Evolutionary conservation across 2,888 invertebrate genomes (phyloP).

Genomic region (Priocnemis perturbator): DNA sequence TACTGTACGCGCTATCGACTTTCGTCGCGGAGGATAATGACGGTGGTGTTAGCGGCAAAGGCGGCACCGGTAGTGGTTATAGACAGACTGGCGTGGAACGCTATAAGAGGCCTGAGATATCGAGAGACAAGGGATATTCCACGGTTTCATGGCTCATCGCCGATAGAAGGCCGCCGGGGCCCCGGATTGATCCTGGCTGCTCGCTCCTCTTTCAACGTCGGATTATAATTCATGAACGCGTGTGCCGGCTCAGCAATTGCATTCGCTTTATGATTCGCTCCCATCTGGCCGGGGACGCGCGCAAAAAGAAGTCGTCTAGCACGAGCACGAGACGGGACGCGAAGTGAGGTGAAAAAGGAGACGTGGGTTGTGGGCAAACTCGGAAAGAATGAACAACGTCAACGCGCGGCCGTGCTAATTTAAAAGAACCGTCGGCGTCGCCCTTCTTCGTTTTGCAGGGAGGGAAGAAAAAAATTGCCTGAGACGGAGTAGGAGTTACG

Average conservation of each 20-base stretch:
- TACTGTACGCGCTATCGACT: conserved; percentile 1
- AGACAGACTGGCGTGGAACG: neutral
- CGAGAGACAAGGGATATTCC: conserved; percentile 15
- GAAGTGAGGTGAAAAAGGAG: no score
- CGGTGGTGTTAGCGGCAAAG: conserved; percentile 3
- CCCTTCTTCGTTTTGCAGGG: neutral
- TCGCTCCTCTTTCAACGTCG: conserved; percentile 36
- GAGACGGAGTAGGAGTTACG: neutral
- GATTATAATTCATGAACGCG: conserved; percentile 35
- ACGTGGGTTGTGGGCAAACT: no score
- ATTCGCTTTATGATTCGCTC: no score
- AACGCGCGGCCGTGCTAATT: no score
- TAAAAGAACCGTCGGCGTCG: neutral
- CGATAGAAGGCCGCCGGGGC: conserved; percentile 12
- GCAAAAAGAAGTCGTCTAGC: no score
- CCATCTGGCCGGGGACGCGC: no score
- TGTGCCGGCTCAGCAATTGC: neutral
- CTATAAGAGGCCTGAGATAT: conserved; percentile 19
- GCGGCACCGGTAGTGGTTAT: conserved; percentile 2
- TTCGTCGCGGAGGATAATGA: neutral
- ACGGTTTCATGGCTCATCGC: no score
- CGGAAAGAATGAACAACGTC: no score
- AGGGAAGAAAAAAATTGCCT: neutral
- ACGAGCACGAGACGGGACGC: no score
- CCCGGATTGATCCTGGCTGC: conserved; percentile 35